phyloP scores from a whole-genome alignment of 2,888 invertebrate species.

The Polydesmus complanatus region DNA sequence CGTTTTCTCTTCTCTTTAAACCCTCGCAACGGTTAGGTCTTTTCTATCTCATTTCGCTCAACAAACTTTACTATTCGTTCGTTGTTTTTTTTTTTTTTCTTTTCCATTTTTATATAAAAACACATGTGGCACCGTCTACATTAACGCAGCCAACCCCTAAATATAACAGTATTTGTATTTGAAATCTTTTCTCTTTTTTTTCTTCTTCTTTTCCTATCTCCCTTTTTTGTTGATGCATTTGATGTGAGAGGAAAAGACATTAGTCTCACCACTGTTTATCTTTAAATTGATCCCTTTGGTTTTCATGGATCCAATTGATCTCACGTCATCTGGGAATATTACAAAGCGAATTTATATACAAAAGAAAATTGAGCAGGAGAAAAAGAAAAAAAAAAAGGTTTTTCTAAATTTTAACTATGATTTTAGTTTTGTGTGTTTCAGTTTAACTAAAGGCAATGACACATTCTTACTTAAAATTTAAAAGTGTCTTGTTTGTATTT shows the following conservation, averaged over 20 bases:
- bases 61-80: not conserved
- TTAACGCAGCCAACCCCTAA: not conserved
- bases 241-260: not conserved
- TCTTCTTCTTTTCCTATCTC: not conserved
- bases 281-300: not conserved
- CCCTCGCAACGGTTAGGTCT: not conserved
- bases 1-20: not conserved
- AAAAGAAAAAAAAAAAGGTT: too few relatives aligned
- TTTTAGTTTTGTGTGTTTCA: too few relatives aligned
- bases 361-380: too few relatives aligned
- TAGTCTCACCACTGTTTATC: not conserved
- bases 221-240: not conserved
- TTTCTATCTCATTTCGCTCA: not conserved
- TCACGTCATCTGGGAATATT: not conserved
- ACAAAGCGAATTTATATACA: too few relatives aligned
- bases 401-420: too few relatives aligned
- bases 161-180: not conserved
- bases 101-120: not conserved
- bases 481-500: too few relatives aligned
- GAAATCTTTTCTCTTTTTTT: not conserved
- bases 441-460: too few relatives aligned
- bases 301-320: not conserved
- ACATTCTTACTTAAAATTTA: too few relatives aligned
- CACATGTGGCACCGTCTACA: not conserved
- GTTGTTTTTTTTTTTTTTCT: not conserved